Evolutionary conservation across 1,140 invertebrate species (phyloP), one percentile per base, ranked within the genome.

Genomic region (Phortica variegata): DNA sequence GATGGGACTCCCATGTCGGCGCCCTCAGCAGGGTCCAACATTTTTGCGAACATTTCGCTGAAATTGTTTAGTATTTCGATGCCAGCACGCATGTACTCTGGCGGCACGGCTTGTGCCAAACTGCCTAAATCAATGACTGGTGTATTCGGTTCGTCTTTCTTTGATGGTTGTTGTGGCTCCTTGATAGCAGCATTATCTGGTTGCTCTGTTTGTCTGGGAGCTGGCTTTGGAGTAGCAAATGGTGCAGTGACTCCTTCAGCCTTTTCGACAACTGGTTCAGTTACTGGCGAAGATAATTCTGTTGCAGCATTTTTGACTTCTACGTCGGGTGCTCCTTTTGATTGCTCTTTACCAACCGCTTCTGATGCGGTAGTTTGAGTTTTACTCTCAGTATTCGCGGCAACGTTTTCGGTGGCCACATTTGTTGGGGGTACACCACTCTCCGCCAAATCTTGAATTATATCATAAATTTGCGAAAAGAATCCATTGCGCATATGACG

Each of bases 41-140:
- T 70, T 56, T 74, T 72, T 21, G 63, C 60, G 41, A 74, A 77
- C 63, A 76, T 73, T 52, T 72, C 60, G 23, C 61, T 73, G 18
- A 77, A 75, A 41, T 73, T 71, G 26, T 70, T 73, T 5, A 73
- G 47, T 21, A 74, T 65, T 36, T 75, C 58, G 36, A 74, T 62
- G 29, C 70, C 69, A 13, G 72, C 68, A 13, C 59, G 58, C 62
- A 73, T 60, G 21, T 62, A 73, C 21, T 73, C 53, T 2, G 72
- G 72, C 36, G 69, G 59, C 15, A 75, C 52, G 20, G 71, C 65
- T 41, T 71, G 70, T 1, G 60, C 26, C 1, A 73, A 17, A 43
- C 54, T 58, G 6, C 70, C 62, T 29, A 73, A 43, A 19, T 52
- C 65, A 1, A 65, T 59, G 8, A 65, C 58, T 18, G 65, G 65